A percentile compares a stretch with the other conserved stretches of the same genome.
Conservation (phyloP, 2,888 invertebrate genomes). For the Quadroppia sp. region DNA sequence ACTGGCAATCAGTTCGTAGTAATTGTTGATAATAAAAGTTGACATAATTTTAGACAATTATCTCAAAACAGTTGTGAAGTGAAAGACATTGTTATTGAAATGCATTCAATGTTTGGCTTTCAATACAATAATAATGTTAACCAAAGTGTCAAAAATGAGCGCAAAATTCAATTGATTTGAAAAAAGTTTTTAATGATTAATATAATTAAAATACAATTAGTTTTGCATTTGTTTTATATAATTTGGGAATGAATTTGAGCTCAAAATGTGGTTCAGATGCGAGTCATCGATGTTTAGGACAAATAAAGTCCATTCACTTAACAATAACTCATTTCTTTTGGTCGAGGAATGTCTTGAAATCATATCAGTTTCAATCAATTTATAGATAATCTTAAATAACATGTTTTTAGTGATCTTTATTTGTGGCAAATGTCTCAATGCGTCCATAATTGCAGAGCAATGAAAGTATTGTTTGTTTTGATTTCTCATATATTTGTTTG, state of each 20-base stretch:
- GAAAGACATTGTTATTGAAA: neutral
- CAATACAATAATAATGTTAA: too few species aligned
- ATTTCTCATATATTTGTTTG: constrained; percentile 9
- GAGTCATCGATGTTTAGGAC: constrained; percentile 40
- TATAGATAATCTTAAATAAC: constrained; percentile 37
- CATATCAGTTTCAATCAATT: constrained; percentile 31
- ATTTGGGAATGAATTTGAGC: neutral
- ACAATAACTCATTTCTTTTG: constrained; percentile 1
- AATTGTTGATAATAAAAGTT: neutral
- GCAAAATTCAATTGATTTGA: neutral
- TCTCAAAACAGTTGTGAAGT: neutral
- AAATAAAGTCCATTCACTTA: constrained; percentile 39
- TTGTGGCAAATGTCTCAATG: constrained; percentile 24
- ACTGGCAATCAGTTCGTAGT: neutral
- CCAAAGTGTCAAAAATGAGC: too few species aligned
- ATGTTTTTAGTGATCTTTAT: constrained; percentile 23
- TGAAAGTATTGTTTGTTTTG: constrained; percentile 21
- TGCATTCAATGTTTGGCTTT: neutral
- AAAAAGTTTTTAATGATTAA: neutral
- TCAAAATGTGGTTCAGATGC: constrained; percentile 35
- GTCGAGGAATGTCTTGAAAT: constrained; percentile 8
- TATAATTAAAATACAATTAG: too few species aligned
- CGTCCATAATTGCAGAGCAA: constrained; percentile 24
- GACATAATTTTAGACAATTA: constrained; percentile 1
- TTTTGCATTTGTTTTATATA: constrained; percentile 40